These are phyloP conservation scores for Hirtodrosophila alboralis DNA, from an alignment of 2,888 invertebrate species.

Conservation along the genomic window DNA sequence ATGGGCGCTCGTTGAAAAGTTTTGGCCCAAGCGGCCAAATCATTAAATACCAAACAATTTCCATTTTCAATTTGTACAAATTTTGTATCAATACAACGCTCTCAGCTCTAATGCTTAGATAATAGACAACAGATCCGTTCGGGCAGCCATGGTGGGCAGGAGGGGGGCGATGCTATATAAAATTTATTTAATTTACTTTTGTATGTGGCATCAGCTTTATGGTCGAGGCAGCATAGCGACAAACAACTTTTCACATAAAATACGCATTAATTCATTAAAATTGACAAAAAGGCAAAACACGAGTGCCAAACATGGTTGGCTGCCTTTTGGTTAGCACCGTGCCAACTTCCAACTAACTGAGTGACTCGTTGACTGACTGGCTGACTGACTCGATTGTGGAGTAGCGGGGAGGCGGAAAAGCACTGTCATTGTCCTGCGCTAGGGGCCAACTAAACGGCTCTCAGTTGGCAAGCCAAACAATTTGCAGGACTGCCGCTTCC, in stretches of 20 bases:
- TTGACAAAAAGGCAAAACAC: constrained; percentile 77
- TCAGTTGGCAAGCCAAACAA: constrained; percentile 71
- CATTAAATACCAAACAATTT: constrained; percentile 64
- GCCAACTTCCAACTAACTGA: constrained; percentile 46
- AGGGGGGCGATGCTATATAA: constrained; percentile 44
- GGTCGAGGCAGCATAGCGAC: constrained; percentile 15
- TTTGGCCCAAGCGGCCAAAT: constrained; percentile 38
- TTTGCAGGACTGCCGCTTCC: constrained; percentile 45
- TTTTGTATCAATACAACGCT: constrained; percentile 67
- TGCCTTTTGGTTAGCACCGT: constrained; percentile 49
- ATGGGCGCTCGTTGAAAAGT: constrained; percentile 54
- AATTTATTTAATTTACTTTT: constrained; percentile 76
- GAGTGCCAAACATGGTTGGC: constrained; percentile 65
- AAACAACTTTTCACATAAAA: constrained; percentile 76
- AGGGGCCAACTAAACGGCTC: constrained; percentile 69
- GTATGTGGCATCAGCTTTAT: constrained; percentile 36
- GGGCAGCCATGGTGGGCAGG: background rate
- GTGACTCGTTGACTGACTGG: constrained; percentile 25
- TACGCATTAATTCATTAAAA: constrained; percentile 79
- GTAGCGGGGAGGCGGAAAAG: background rate
- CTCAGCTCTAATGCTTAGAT: constrained; percentile 65
- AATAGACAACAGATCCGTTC: constrained; percentile 58
- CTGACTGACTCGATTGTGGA: constrained; percentile 27
- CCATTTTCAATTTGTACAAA: constrained; percentile 71
- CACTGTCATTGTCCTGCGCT: constrained; percentile 58